Conservation (phyloP, 2,797 vertebrate species). For the Melanotaenia pygmaea region DNA sequence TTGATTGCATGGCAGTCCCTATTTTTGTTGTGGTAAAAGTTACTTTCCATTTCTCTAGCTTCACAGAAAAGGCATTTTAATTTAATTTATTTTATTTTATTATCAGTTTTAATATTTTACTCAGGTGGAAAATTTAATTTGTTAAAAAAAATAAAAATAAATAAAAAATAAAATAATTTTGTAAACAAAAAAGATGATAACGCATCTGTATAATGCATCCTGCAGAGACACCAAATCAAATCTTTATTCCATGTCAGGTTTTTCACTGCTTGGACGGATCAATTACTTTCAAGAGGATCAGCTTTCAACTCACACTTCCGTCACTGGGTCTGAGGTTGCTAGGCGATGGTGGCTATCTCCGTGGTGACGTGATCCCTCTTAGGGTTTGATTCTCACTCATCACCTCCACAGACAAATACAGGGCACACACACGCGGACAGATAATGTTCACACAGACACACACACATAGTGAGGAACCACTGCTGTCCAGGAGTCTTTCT, state of each 20-base stretch:
- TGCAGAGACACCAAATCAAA: slow-evolving; percentile 31
- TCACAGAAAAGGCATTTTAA: not conserved
- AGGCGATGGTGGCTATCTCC: slow-evolving; percentile 77
- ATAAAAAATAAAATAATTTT: too few relatives aligned
- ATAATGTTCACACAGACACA: slow-evolving; percentile 35
- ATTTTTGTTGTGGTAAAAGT: not conserved
- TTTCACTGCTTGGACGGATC: slow-evolving; percentile 61
- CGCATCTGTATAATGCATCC: not conserved
- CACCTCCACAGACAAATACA: slow-evolving; percentile 65
- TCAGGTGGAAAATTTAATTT: too few relatives aligned
- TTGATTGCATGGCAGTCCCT: too few relatives aligned
- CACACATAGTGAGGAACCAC: slow-evolving; percentile 26
- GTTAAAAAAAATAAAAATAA: too few relatives aligned
- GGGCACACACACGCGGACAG: slow-evolving; percentile 24
- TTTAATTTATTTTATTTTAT: too few relatives aligned
- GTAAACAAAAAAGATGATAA: slow-evolving; percentile 1
- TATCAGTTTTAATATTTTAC: too few relatives aligned
- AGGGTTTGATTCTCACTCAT: slow-evolving; percentile 79
- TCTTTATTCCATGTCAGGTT: slow-evolving; percentile 33
- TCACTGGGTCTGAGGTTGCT: slow-evolving; percentile 76
- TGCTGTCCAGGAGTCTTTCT: slow-evolving; percentile 64
- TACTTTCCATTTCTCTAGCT: too few relatives aligned
- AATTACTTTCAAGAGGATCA: slow-evolving; percentile 69
- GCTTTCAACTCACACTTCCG: slow-evolving; percentile 74
- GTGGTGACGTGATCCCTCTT: slow-evolving; percentile 78